Percentiles rank a stretch among this genome's conserved stretches.
Conservation (phyloP, 2,113 vertebrate species). For the Colinus virginianus region DNA sequence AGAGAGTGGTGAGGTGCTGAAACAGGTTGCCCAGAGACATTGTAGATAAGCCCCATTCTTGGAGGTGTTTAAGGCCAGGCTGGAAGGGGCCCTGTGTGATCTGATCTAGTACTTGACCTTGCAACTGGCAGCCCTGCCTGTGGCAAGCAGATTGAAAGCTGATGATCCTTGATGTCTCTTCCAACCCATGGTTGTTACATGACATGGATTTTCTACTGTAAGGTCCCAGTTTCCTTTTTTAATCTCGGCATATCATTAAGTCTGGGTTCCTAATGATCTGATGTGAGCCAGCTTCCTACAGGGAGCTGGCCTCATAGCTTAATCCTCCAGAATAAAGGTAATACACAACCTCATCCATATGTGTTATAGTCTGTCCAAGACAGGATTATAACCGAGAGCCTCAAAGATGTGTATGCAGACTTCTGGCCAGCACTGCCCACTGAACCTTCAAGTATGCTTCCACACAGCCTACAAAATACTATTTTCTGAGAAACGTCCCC, state of each 20-base stretch:
- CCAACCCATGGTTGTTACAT: background rate
- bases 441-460: no score
- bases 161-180: no score
- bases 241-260: background rate
- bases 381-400: background rate
- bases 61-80: no score
- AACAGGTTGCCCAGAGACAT: no score
- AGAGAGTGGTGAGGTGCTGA: no score
- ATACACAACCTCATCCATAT: rapidly evolving
- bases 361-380: rapidly evolving
- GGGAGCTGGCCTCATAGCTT: background rate
- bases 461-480: no score
- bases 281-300: background rate
- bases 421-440: background rate
- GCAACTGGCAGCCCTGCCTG: no score
- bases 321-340: background rate
- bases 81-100: no score
- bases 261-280: background rate
- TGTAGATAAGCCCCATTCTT: no score
- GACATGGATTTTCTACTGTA: background rate
- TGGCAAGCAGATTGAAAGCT: no score
- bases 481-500: no score
- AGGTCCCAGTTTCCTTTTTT: background rate
- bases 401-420: background rate
- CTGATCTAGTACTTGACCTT: no score